phyloP scores from a whole-genome alignment of 2,797 vertebrate species.

The Pogoniulus pusillus region DNA sequence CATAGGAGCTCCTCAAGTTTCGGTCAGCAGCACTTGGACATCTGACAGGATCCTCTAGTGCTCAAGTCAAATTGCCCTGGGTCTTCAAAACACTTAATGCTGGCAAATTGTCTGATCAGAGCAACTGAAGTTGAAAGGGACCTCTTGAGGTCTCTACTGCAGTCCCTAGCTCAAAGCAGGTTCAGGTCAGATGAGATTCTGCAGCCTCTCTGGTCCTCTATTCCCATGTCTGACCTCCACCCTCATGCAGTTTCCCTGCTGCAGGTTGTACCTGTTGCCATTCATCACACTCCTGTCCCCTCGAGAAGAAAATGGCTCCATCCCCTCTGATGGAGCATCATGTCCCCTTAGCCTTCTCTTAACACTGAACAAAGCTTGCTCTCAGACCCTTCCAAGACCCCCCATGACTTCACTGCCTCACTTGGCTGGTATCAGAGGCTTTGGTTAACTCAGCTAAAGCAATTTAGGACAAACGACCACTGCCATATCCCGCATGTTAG shows the following conservation, averaged over 20 bases:
- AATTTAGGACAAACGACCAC: background rate
- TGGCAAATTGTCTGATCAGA: background rate
- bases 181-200: background rate
- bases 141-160: background rate
- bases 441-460: background rate
- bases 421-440: background rate
- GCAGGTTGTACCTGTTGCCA: background rate
- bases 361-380: background rate
- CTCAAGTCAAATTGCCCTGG: background rate
- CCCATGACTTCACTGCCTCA: background rate
- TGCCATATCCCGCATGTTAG: background rate
- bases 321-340: background rate
- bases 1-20: background rate
- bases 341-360: background rate
- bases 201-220: background rate
- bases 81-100: background rate
- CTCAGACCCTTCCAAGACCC: background rate
- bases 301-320: background rate
- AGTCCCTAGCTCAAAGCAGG: background rate
- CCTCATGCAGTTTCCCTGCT: background rate
- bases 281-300: background rate
- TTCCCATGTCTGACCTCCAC: background rate
- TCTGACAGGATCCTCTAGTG: background rate
- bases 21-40: fast-evolving
- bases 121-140: background rate